Evolutionary conservation across 2,797 vertebrate genomes (phyloP).

Genomic region (Chloroceryle amazona): DNA sequence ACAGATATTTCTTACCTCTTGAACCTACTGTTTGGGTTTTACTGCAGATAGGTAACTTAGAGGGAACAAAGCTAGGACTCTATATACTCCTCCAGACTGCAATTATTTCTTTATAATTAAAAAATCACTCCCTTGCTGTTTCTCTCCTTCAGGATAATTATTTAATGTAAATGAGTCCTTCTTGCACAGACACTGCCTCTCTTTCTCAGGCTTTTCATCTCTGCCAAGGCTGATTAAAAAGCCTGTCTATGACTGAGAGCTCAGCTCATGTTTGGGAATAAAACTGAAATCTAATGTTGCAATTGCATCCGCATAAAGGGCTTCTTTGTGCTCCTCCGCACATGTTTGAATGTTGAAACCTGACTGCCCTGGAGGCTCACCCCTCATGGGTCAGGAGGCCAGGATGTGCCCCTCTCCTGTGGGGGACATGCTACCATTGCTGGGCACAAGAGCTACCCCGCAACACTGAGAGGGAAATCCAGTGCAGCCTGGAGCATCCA

Average conservation of each 20-base stretch:
- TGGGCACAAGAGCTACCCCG: neutral
- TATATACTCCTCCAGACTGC: conserved; percentile 43
- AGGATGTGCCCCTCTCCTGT: conserved; percentile 48
- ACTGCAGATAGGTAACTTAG: neutral
- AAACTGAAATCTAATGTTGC: conserved; percentile 75
- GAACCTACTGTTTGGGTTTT: neutral
- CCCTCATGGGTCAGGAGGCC: conserved; percentile 54
- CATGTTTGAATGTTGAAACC: conserved; percentile 61
- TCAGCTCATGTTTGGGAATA: conserved; percentile 70
- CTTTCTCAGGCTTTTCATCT: conserved; percentile 76
- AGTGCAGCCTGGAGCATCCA: neutral
- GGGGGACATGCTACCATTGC: neutral
- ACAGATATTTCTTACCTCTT: neutral
- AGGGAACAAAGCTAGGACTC: conserved; percentile 40
- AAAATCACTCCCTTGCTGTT: conserved; percentile 61
- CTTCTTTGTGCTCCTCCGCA: conserved; percentile 74
- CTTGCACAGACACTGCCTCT: conserved; percentile 71
- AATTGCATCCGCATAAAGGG: conserved; percentile 73
- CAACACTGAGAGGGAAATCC: neutral
- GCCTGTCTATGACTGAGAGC: conserved; percentile 68
- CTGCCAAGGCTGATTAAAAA: conserved; percentile 76
- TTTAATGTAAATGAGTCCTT: conserved; percentile 76
- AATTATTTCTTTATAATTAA: conserved; percentile 72
- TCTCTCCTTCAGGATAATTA: conserved; percentile 74
- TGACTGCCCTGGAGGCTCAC: conserved; percentile 66